Base-by-base conservation (phyloP, 2,113 vertebrate genomes). In the Charina bottae region DNA sequence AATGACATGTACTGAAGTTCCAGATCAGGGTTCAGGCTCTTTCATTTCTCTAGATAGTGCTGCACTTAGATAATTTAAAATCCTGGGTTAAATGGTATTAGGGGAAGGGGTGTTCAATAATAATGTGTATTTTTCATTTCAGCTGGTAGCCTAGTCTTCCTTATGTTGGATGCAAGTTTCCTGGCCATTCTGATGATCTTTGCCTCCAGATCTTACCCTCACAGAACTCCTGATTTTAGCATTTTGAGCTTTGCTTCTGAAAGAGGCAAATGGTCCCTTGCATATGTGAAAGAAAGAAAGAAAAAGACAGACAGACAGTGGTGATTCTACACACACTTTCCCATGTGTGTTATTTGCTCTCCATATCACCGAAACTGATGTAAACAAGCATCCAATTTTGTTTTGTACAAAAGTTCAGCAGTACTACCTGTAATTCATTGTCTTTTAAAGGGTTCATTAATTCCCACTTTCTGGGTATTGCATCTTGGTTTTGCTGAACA, bases 341-440 rank as follows among this genome's bases (percentile, higher is more conserved):
- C 11, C 83, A 37, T 54, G 13, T 28, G 3, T 55, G 49, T 64
- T 49, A 2, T 55, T 55, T 86, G n/a, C 54, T 21, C 84, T 55
- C n/a, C 21, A 11, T 55, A 23, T n/a, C 37, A 49, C 49, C 58
- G 37, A 33, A 58, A 11, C n/a, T 89, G 53, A 85, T 92, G 89
- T 93, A 93, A 95, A 92, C 90, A 55, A 90, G 24, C 55, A 90
- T 83, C 60, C 21, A 21, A 21, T 89, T 59, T 87, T 85, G 15
- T 87, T 94, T 92, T 62, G 54, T 84, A 93, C 89, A 59, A 93
- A 42, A 90, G 89, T 88, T 95, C 78, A 95, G 62, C 94, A 92
- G 89, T 46, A 6, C 59, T 54, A 46, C 19, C 85, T 9, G 19
- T 10, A 11, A 11, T 78, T 54, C 53, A 90, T 49, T 33, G 90